Base-by-base conservation (phyloP, 2,797 vertebrate species). In the Parotocinclus haroldoi region DNA sequence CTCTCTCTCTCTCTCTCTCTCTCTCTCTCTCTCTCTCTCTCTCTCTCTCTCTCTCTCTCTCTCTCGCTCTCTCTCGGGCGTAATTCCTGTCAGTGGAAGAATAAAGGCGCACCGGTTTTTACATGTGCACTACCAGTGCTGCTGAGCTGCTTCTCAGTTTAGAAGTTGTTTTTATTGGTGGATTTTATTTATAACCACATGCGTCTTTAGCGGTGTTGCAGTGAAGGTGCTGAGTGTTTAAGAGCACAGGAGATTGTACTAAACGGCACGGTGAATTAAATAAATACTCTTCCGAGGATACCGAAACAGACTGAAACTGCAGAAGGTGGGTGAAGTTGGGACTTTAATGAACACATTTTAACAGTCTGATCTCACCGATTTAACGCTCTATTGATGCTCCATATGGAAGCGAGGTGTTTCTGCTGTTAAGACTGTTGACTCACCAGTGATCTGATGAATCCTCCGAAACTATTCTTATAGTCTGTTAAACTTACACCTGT, bases 331-430 rank as follows among this genome's bases (percentile, higher is more conserved):
- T 69, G 16, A 38, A 48, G 27, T 12, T 38, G 53, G 44, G 11
- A 14, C 36, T 60, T 42, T 4, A 1, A 0, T 17, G n/a, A 16
- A 36, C 11, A 13, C 9, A 37, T 3, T 12, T 27, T 8, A 16
- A 9, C 18, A 1, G 10, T 42, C 11, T 48, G 27, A 17, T 44
- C 11, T 14, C 19, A 52, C 38, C 7, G 45, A 14, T 27, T 18
- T 45, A 12, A 42, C 14, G 19, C 13, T 48, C 18, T 37, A 37
- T 19, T 37, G 13, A 46, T 38, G 19, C 9, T 72, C 74, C 74
- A 76, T 76, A 76, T 76, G 74, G 74, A 54, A 72, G 58, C 52
- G 0, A 12, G 9, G 1, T 10, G 13, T 7, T n/a, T 16, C 14
- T 16, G 7, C n/a, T 16, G 13, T 51, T 7, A 2, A 4, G 11